phyloP scores from a whole-genome alignment of 2,113 vertebrate species.

The Erpornis zantholeuca region DNA sequence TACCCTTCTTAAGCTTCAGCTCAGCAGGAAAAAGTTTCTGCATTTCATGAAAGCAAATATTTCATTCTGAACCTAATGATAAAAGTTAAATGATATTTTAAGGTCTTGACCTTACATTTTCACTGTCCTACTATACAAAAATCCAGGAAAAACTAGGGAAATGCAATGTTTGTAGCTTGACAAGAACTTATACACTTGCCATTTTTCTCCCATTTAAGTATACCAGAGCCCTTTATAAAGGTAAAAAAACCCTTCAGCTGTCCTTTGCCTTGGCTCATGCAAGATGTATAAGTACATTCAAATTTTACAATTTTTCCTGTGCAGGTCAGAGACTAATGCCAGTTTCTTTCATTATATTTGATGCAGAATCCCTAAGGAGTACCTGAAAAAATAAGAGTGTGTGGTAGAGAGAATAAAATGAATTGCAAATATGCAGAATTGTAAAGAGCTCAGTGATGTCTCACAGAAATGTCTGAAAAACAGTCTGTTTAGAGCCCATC shows the following conservation, averaged over 20 bases:
- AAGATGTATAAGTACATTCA: conserved; percentile 31
- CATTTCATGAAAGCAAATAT: conserved; percentile 29
- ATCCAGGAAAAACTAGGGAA: background rate
- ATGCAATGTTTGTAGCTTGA: background rate
- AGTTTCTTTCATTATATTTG: conserved; percentile 23
- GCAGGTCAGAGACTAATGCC: conserved; percentile 26
- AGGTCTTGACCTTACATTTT: background rate
- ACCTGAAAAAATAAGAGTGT: background rate
- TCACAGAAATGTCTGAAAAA: conserved; percentile 1
- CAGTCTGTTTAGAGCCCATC: conserved; percentile 10
- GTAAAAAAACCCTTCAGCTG: background rate
- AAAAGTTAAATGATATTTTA: conserved; percentile 8
- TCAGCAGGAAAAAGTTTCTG: background rate
- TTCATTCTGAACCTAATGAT: conserved; percentile 6
- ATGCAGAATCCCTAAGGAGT: conserved; percentile 21
- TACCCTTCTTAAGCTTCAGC: background rate
- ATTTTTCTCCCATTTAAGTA: background rate
- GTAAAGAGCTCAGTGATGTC: background rate
- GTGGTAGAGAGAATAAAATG: conserved; percentile 17
- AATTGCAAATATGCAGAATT: conserved; percentile 38
- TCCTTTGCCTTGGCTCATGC: conserved; percentile 21
- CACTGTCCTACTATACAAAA: background rate
- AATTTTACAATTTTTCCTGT: conserved; percentile 6
- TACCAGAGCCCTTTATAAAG: background rate
- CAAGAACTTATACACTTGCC: background rate